Base-by-base conservation (phyloP, 2,797 vertebrate genomes). In the Holocentrus rufus region DNA sequence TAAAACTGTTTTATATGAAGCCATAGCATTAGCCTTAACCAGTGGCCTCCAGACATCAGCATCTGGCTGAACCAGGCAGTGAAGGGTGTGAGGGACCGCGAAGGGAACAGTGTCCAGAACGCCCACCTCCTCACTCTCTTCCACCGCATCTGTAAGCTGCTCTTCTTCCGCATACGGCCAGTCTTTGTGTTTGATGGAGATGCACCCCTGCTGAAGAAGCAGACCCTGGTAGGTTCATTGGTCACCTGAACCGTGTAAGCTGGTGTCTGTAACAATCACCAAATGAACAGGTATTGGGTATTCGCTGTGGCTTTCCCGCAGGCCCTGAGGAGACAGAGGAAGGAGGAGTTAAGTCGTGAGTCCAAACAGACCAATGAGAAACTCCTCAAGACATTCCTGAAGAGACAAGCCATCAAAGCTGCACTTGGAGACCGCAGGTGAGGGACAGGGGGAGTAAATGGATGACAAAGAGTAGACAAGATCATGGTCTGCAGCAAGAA, bases 31-130 rank as follows among this genome's bases (percentile, higher is more conserved):
- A 74, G 74, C 93, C 77, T 95, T 94, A 95, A 85, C 14, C 0
- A 63, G 68, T 55, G 55, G 23, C 54, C 42, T 42, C 30, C 90
- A 99, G 98, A 99, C 88, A 98, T 99, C 85, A 99, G 98, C 72
- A 98, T 99, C 87, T 99, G 98, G 98, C 90, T 99, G 84, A 98
- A 99, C 90, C 98, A 99, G 87, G 98, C 98, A 0, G 92, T 99
- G 56, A 99, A 98, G 87, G 98, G 98, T 2, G 95, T 94, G 60
- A 94, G 98, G 53, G 98, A 97, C 84, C 93, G 83, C 3, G 93
- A 96, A 0, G 96, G 97, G 27, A 93, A 95, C 83, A 90, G 95
- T 0, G 77, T 98, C 23, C 95, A 94, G 61, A 98, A 98, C 44
- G 96, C 98, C 46, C 98, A 99, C 74, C 96, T 99, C 49, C 95